Percentiles rank a stretch among this genome's conserved stretches.
Evolutionary conservation across 2,113 vertebrate species (phyloP).

Genomic region (Damaliscus lunatus): DNA sequence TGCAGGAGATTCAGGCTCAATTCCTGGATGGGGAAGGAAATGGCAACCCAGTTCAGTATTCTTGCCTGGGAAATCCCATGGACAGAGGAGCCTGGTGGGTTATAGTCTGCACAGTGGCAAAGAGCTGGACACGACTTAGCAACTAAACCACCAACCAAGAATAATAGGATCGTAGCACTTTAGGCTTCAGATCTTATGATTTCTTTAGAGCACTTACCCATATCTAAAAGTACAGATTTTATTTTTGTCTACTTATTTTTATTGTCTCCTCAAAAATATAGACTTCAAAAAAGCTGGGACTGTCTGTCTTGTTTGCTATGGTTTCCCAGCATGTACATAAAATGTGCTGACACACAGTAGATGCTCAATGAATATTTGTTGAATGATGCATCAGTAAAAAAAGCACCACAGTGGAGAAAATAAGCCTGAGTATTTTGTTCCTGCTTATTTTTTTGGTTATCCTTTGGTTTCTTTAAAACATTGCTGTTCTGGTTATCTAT

Average conservation of each 20-base stretch:
- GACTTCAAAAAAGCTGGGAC: neutral
- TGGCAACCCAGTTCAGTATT: neutral
- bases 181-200: neutral
- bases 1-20: neutral
- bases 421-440: neutral
- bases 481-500: neutral
- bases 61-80: neutral
- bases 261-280: neutral
- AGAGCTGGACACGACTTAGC: neutral
- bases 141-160: neutral
- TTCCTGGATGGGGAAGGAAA: neutral
- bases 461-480: neutral
- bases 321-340: neutral
- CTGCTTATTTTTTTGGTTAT: neutral
- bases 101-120: neutral
- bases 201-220: neutral
- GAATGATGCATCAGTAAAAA: neutral
- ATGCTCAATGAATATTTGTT: neutral
- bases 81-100: neutral
- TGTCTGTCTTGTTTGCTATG: neutral
- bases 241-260: constrained; percentile 1
- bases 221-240: neutral
- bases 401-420: neutral
- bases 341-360: neutral
- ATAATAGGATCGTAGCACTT: neutral